Percentiles rank a stretch among this genome's conserved stretches.
These are phyloP conservation scores for Nyctibius grandis DNA, from an alignment of 2,797 vertebrate genomes.

Conservation along the genomic window DNA sequence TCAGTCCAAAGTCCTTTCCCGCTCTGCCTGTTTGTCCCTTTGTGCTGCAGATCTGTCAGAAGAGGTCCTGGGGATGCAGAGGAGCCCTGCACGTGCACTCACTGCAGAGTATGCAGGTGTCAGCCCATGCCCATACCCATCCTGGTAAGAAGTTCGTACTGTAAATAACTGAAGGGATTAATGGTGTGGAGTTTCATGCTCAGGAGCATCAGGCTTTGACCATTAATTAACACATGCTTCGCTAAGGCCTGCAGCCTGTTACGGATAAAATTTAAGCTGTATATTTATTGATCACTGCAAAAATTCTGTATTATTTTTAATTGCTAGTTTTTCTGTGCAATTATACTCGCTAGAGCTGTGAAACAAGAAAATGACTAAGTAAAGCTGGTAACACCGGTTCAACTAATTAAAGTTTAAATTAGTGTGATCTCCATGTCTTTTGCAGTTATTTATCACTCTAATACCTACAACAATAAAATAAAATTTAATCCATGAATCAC, in stretches of 20 bases:
- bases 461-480: slow-evolving; percentile 39
- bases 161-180: neutral
- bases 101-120: neutral
- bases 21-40: neutral
- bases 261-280: neutral
- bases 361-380: neutral
- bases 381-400: slow-evolving; percentile 1
- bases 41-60: neutral
- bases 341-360: neutral
- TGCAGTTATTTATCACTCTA: slow-evolving; percentile 24
- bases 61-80: neutral
- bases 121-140: neutral
- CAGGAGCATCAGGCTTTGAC: neutral
- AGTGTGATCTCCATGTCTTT: neutral
- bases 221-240: neutral
- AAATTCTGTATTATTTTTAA: neutral
- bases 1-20: neutral
- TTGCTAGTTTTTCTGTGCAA: neutral
- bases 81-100: neutral
- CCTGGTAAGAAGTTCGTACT: neutral
- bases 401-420: slow-evolving; percentile 56
- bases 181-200: neutral
- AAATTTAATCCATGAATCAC: slow-evolving; percentile 50
- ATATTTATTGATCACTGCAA: neutral
- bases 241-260: neutral